Evolutionary conservation across 23 tunicate genomes (phyloP), one percentile per base, ranked within the genome.

Genomic region (Pegea sp.): DNA sequence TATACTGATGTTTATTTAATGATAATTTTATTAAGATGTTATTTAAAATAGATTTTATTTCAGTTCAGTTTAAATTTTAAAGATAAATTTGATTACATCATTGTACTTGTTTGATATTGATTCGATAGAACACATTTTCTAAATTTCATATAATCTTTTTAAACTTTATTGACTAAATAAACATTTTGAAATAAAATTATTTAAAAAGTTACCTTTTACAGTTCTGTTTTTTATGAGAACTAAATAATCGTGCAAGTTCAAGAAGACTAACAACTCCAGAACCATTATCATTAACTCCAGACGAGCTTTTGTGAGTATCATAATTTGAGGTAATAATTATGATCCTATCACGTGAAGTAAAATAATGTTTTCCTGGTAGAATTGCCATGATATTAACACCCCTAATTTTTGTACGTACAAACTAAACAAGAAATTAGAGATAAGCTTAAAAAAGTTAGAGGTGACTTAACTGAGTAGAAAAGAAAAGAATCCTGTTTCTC

Each of bases 231-330:
- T 38, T 38, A 38, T 38, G 46, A 8, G 59, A 32, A 49, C 31
- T 52, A 16, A 84, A 60, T 18, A 84, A 57, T 24, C 95, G 54
- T 1, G 84, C 72, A 20, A 84, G 60, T 42, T 84, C 95, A 1
- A 84, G 58, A 1, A 84, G 57, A 16, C 66, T 69, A 20, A 67
- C 54, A 8, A 74, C 71, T 7, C 95, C 95, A 1, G 84, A 73
- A 11, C 76, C 95, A 32, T 84, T 84, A 57, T 84, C 95, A 49
- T 84, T 58, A n/a, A 59, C 72, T 3, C 95, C 95, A 1, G 75
- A 58, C 4, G 72, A 64, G 1, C 67, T 58, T n/a, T 27, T 52
- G 20, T 31, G 29, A 16, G 65, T 20, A 59, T 84, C 95, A 53
- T 84, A 84, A 58, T 84, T 77, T 1, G 95, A 81, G 53, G 69